These are phyloP conservation scores for Rhombomys opimus DNA, from an alignment of 2,113 vertebrate genomes.

Conservation along the genomic window DNA sequence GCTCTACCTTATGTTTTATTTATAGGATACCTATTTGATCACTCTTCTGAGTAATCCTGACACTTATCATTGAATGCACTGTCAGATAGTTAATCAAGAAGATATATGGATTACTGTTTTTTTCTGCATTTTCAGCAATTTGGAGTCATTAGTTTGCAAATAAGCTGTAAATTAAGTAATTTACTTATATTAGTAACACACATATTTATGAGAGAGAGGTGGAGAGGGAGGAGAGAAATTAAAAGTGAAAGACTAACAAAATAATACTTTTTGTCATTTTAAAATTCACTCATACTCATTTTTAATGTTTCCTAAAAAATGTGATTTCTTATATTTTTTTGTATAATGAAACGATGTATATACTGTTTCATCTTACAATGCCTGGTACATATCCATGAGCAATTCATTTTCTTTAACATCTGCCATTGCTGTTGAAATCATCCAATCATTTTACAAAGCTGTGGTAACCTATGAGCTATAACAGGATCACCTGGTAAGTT, in stretches of 20 bases:
- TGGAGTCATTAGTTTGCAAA: not conserved
- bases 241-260: not conserved
- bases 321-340: not conserved
- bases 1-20: not conserved
- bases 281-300: not conserved
- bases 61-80: no score
- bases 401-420: not conserved
- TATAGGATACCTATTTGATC: not conserved
- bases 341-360: not conserved
- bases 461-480: not conserved
- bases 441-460: not conserved
- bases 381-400: not conserved
- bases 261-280: not conserved
- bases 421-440: not conserved
- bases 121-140: not conserved
- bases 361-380: not conserved
- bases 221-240: not conserved
- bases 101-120: not conserved
- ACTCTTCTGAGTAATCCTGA: not conserved
- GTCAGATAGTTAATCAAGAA: not conserved
- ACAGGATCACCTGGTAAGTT: not conserved
- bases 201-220: not conserved
- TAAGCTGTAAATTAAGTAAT: not conserved
- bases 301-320: constrained; percentile 9
- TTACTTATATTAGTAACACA: not conserved